These are phyloP conservation scores for Iguana delicatissima DNA, from an alignment of 2,797 vertebrate genomes.

Conservation along the genomic window DNA sequence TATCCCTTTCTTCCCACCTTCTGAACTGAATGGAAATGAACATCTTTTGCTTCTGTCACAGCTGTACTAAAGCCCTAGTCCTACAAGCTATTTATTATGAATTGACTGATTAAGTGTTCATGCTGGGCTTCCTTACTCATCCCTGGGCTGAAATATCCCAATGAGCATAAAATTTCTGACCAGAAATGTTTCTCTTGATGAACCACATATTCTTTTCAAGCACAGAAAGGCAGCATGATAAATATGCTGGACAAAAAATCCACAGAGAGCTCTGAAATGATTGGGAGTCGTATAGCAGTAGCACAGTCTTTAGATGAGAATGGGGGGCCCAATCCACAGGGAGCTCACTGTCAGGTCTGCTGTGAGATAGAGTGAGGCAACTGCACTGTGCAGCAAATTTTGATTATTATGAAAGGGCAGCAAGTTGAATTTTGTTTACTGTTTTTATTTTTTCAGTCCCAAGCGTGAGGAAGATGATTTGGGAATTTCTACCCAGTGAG, in stretches of 20 bases:
- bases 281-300: not conserved
- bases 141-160: not conserved
- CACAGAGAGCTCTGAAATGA: not conserved
- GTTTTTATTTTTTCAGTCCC: not conserved
- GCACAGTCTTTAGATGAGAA: not conserved
- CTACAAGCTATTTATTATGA: not conserved
- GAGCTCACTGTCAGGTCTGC: not conserved
- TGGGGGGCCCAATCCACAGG: not conserved
- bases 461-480: not conserved
- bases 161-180: not conserved
- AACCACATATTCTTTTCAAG: not conserved
- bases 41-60: not conserved
- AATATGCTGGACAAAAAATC: not conserved
- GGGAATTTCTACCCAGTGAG: not conserved
- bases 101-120: not conserved
- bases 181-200: not conserved
- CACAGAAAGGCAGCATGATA: too few relatives aligned
- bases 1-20: not conserved
- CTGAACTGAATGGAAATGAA: not conserved
- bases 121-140: not conserved
- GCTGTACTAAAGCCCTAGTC: not conserved
- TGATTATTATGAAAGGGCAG: not conserved
- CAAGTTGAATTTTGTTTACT: not conserved
- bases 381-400: not conserved
- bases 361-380: not conserved